A percentile compares a stretch with the other conserved stretches of the same genome.
Conservation (phyloP, 2,888 invertebrate species). For the Allacma fusca region DNA sequence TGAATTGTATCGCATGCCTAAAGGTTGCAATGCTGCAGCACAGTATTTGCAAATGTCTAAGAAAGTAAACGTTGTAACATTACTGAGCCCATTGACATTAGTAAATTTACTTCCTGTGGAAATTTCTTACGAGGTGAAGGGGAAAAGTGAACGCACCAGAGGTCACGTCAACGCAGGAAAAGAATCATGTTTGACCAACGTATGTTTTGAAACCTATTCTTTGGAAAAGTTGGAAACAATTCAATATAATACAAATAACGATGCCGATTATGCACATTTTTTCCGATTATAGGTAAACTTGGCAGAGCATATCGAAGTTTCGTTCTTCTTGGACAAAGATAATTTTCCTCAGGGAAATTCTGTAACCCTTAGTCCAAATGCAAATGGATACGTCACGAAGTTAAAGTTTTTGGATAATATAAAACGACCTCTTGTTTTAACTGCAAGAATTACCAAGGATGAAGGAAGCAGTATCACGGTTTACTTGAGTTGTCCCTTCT, state of each 20-base stretch:
- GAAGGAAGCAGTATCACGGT: constrained; percentile 74
- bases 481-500: constrained; percentile 72
- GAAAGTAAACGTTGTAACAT: constrained; percentile 86
- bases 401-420: constrained; percentile 78
- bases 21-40: constrained; percentile 48
- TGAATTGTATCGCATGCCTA: constrained; percentile 47
- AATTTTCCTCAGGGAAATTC: constrained; percentile 80
- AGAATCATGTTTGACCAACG: constrained; percentile 64
- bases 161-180: constrained; percentile 66
- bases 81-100: constrained; percentile 83
- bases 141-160: constrained; percentile 62
- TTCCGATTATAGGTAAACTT: constrained; percentile 71
- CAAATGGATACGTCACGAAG: constrained; percentile 70
- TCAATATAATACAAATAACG: too few species aligned
- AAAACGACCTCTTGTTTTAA: constrained; percentile 77
- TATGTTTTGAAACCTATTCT: too few species aligned
- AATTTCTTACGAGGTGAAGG: constrained; percentile 70
- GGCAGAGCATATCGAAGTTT: constrained; percentile 76
- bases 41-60: constrained; percentile 64
- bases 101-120: constrained; percentile 89
- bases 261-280: too few species aligned
- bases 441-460: constrained; percentile 72
- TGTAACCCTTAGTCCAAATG: constrained; percentile 67
- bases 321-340: constrained; percentile 75
- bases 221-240: too few species aligned